These are phyloP conservation scores for Carassius auratus DNA, from an alignment of 2,113 vertebrate species.

Conservation along the genomic window DNA sequence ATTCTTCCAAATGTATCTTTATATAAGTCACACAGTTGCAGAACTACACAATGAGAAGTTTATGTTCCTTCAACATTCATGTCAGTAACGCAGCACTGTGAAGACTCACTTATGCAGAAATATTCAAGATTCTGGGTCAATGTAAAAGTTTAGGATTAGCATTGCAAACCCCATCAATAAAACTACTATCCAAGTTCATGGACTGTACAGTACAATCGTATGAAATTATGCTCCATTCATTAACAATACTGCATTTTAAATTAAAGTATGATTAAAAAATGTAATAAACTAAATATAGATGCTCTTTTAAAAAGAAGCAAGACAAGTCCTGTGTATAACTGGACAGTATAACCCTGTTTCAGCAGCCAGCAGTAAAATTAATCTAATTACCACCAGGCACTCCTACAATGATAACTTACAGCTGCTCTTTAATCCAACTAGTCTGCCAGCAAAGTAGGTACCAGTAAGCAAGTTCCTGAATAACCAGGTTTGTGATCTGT, in stretches of 20 bases:
- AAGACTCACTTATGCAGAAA: background rate
- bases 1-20: too few relatives aligned
- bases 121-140: background rate
- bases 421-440: constrained; percentile 32
- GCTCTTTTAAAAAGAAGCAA: background rate
- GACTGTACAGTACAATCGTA: background rate
- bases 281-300: background rate
- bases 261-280: background rate
- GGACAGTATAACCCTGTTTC: background rate
- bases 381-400: constrained; percentile 28
- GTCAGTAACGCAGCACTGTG: background rate
- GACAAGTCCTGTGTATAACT: background rate
- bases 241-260: background rate
- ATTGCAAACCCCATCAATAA: background rate
- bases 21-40: too few relatives aligned
- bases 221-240: background rate
- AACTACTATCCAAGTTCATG: background rate
- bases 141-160: background rate
- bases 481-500: constrained; percentile 16
- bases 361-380: constrained; percentile 3
- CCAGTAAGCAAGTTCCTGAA: background rate
- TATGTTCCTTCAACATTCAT: background rate
- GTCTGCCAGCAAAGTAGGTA: background rate
- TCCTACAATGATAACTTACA: constrained; percentile 7
- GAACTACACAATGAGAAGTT: background rate